Percentiles rank a stretch among this genome's conserved stretches.
Evolutionary conservation across 2,888 invertebrate genomes (phyloP).

Genomic region (Agonopterix heracliana): DNA sequence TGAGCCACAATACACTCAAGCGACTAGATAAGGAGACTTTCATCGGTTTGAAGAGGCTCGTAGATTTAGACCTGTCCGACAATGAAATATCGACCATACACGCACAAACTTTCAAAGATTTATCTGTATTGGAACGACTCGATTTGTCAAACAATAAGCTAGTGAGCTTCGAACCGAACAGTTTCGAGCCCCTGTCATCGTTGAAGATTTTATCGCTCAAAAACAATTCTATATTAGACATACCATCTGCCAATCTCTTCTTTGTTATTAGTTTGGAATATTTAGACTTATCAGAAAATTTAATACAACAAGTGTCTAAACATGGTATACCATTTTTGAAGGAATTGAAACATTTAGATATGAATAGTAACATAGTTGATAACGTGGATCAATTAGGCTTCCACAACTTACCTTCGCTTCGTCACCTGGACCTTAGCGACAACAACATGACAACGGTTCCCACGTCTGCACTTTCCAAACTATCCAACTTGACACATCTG

Average conservation of each 20-base stretch:
- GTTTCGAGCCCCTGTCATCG: constrained; percentile 81
- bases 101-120: constrained; percentile 85
- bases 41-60: constrained; percentile 81
- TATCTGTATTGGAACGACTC: constrained; percentile 83
- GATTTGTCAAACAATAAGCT: constrained; percentile 86
- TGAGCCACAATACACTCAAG: constrained; percentile 85
- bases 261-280: constrained; percentile 81
- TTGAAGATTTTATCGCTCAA: constrained; percentile 84
- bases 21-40: constrained; percentile 85
- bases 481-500: constrained; percentile 85
- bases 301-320: constrained; percentile 82
- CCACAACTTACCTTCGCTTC: constrained; percentile 83
- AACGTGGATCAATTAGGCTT: constrained; percentile 83
- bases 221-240: constrained; percentile 86
- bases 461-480: constrained; percentile 83
- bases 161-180: constrained; percentile 81
- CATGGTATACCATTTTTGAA: constrained; percentile 84
- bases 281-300: constrained; percentile 86
- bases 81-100: constrained; percentile 87
- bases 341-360: constrained; percentile 81
- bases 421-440: constrained; percentile 85
- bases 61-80: constrained; percentile 82
- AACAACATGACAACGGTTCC: constrained; percentile 89
- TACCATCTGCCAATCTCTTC: constrained; percentile 82
- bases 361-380: constrained; percentile 86